A percentile compares a stretch with the other conserved stretches of the same genome.
Conservation (phyloP, 1,140 invertebrate species). For the Paraescarpia echinospica region DNA sequence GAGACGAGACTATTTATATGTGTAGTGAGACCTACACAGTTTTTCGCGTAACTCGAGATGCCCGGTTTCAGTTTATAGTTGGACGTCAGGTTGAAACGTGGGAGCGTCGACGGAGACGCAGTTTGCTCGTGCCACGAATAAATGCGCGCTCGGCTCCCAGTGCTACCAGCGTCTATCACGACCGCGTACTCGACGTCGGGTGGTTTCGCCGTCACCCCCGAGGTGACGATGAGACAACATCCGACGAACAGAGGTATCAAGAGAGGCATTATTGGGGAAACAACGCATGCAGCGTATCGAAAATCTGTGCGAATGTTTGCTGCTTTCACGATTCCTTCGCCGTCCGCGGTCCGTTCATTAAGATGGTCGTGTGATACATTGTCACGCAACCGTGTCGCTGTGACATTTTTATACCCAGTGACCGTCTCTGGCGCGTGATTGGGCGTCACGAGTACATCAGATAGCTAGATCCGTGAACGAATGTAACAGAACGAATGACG, state of each 20-base stretch:
- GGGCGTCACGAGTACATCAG: background rate
- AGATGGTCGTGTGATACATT: background rate
- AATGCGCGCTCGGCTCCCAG: slow-evolving; percentile 25
- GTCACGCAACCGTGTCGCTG: background rate
- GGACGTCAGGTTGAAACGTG: slow-evolving; percentile 24
- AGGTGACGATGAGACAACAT: background rate
- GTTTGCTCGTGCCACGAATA: slow-evolving; percentile 22
- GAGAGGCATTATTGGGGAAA: background rate
- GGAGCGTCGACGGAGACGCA: background rate
- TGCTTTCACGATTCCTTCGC: background rate
- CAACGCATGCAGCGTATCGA: background rate
- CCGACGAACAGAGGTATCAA: background rate
- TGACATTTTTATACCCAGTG: background rate
- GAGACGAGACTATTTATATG: slow-evolving; percentile 42
- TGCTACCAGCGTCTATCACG: slow-evolving; percentile 29
- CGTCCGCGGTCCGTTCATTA: background rate
- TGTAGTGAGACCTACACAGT: slow-evolving; percentile 28
- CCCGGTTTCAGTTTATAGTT: slow-evolving; percentile 38
- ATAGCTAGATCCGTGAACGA: background rate
- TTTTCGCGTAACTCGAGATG: slow-evolving; percentile 34
- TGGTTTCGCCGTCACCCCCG: background rate
- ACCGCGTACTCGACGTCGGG: slow-evolving; percentile 16
- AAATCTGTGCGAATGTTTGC: background rate
- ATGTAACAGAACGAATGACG: background rate
- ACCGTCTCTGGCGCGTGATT: background rate